Conservation (phyloP, 2,113 vertebrate species). For the Hymenochirus boettgeri region DNA sequence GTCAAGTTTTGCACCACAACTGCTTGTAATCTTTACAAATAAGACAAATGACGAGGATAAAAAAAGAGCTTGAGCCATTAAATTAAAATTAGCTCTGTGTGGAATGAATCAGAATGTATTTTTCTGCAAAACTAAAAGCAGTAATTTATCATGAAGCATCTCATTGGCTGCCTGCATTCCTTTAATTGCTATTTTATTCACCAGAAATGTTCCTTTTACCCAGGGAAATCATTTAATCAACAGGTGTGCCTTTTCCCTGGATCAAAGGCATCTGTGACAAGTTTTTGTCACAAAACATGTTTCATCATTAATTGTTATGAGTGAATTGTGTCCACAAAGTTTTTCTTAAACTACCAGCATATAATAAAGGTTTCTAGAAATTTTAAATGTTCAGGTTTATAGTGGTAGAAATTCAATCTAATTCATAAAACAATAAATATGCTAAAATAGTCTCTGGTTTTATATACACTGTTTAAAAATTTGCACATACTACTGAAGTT, state of each 20-base stretch:
- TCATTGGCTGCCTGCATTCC: constrained; percentile 1
- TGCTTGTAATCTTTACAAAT: constrained; percentile 41
- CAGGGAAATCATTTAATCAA: constrained; percentile 20
- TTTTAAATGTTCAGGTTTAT: too few species aligned
- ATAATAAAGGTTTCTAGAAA: not conserved
- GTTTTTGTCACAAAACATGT: constrained; percentile 15
- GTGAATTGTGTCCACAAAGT: constrained; percentile 13
- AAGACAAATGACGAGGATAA: constrained; percentile 36
- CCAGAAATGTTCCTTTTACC: constrained; percentile 15
- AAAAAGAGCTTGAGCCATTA: constrained; percentile 35
- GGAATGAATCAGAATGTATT: constrained; percentile 31
- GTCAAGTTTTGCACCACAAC: constrained; percentile 39
- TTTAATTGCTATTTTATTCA: constrained; percentile 32
- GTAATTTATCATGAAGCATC: constrained; percentile 21
- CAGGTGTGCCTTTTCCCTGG: constrained; percentile 11
- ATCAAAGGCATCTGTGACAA: not conserved
- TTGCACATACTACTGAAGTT: too few species aligned
- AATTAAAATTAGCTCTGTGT: constrained; percentile 36
- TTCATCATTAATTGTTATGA: constrained; percentile 24
- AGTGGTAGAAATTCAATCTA: not conserved
- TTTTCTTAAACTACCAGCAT: not conserved
- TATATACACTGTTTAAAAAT: too few species aligned
- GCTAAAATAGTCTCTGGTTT: too few species aligned
- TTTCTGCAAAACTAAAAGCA: constrained; percentile 26
- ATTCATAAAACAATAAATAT: too few species aligned